Base-by-base conservation (phyloP, 2,888 invertebrate species). In the Galeopsomyia nigrocyanea region DNA sequence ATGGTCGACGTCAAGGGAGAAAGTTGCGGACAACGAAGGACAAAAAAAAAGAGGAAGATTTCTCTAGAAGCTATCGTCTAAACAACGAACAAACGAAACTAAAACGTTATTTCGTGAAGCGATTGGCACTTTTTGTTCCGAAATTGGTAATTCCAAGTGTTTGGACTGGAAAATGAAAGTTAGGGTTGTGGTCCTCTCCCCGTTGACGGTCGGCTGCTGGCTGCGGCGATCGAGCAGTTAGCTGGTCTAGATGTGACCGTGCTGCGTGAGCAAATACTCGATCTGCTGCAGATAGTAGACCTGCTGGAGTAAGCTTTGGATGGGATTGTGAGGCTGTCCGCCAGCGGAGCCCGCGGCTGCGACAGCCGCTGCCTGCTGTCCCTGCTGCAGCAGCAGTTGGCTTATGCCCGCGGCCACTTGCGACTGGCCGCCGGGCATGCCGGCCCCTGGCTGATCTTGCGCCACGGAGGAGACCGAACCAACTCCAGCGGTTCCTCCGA, bases 271-370 rank as follows among this genome's bases (percentile, higher is more conserved):
- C 74, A 84, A 79, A 74, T 82, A 83, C 77, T 85, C 84, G 73
- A 86, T 80, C 75, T 84, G 84, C 71, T 83, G 84, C 69, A 84
- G 75, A 68, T 81, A 83, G 75, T 83, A 79, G 68, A 86, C 80
- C 77, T 85, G 85, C 76, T 86, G 85, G 77, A 86, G 81, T 76
- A 86, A 80, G 76, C 83, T 85, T 78, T 86, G 86, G 77, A 86
- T 77, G 61, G 86, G 85, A 69, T 84, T 83, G 77, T 85, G 86
- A 73, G 81, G 80, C 75, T 79, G 79, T 68, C 55, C 65, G n/a
- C 60, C 53, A 46, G 75, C 64, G n/a, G 64, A 21, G n/a, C 53
- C 64, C 53, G 70, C 31, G 49, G 57, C 57, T 56, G 74, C 46
- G 68, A 63, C 50, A 63, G 49, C 46, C 51, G 55, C 67, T 61